A percentile compares a stretch with the other conserved stretches of the same genome.
Conservation (phyloP, 2,113 vertebrate species). For the Girardinichthys multiradiatus region DNA sequence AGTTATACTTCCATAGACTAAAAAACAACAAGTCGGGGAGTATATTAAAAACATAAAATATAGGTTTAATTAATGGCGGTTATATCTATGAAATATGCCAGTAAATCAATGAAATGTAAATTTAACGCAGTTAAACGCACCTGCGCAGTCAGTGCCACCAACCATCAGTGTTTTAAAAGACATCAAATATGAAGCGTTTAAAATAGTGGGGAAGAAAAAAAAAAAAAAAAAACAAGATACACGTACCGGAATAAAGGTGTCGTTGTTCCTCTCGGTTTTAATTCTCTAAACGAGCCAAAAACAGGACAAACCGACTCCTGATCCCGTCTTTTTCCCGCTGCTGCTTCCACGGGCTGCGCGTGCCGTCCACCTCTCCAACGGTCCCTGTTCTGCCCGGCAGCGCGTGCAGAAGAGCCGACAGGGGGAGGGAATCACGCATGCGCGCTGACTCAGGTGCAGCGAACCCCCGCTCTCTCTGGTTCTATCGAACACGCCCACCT, state of each 20-base stretch:
- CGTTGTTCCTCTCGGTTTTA: neutral
- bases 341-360: constrained; percentile 3
- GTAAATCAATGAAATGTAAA: neutral
- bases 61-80: neutral
- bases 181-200: neutral
- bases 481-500: constrained; percentile 13
- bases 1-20: neutral
- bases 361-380: neutral
- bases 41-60: no score
- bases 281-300: neutral
- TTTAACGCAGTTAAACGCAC: neutral
- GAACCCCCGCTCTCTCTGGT: neutral
- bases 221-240: neutral
- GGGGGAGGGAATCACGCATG: constrained; percentile 40
- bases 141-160: neutral
- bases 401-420: neutral
- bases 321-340: neutral
- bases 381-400: neutral
- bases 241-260: neutral
- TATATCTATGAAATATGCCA: neutral
- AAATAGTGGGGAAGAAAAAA: neutral
- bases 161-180: neutral
- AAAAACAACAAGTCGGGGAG: neutral
- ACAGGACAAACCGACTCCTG: neutral
- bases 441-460: constrained; percentile 15